phyloP scores from a whole-genome alignment of 2,888 invertebrate species.

The Galerucella nymphaeae region DNA sequence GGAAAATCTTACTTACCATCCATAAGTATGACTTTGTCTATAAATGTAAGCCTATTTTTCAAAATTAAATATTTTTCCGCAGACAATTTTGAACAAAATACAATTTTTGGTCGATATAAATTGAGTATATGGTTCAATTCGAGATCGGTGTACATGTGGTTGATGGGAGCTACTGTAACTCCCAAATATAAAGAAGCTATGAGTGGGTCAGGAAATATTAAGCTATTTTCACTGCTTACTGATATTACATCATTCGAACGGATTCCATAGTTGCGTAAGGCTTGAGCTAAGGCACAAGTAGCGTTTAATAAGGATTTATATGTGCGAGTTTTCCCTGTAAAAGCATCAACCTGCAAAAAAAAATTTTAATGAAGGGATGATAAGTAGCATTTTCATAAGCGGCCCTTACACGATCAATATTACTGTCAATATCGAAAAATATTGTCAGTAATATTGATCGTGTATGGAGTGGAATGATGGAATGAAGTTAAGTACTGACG shows the following conservation, averaged over 20 bases:
- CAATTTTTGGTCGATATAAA: slow-evolving; percentile 74
- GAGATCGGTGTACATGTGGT: slow-evolving; percentile 40
- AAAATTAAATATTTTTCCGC: slow-evolving; percentile 65
- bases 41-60: slow-evolving; percentile 50
- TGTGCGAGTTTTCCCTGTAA: slow-evolving; percentile 45
- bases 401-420: too few relatives aligned
- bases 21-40: slow-evolving; percentile 69
- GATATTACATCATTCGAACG: slow-evolving; percentile 47
- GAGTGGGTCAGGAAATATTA: slow-evolving; percentile 51
- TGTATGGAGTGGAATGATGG: too few relatives aligned
- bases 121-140: slow-evolving; percentile 67
- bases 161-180: slow-evolving; percentile 52
- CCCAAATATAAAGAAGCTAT: slow-evolving; percentile 53
- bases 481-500: too few relatives aligned
- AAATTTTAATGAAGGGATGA: not conserved
- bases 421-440: too few relatives aligned
- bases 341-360: slow-evolving; percentile 52
- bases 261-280: slow-evolving; percentile 47
- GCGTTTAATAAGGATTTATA: slow-evolving; percentile 47
- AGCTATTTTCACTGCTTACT: slow-evolving; percentile 54
- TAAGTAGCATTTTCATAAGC: not conserved
- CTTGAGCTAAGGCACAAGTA: slow-evolving; percentile 50
- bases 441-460: too few relatives aligned
- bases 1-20: slow-evolving; percentile 53
- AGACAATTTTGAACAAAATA: slow-evolving; percentile 73